Conservation (phyloP, 2,113 vertebrate genomes). For the Gnathonemus longibarbis region DNA sequence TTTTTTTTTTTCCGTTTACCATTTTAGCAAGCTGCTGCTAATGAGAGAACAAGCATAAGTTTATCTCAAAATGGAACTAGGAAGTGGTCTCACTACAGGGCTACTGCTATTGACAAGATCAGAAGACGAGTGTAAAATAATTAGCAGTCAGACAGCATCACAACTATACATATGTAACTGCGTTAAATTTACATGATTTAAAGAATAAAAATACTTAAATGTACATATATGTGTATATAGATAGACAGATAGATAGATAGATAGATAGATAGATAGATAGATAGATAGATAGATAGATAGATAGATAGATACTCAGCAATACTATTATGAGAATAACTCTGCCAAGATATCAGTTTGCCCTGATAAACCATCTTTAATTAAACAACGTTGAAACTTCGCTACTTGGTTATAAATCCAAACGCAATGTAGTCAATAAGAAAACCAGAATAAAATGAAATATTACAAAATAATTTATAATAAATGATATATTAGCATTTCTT, state of each 20-base stretch:
- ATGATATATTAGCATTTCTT: neutral
- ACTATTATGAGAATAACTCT: neutral
- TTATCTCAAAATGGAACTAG: slow-evolving; percentile 50
- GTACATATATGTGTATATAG: neutral
- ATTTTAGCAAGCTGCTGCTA: slow-evolving; percentile 22
- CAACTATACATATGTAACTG: neutral
- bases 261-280: neutral
- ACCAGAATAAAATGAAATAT: neutral
- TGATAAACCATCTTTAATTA: neutral
- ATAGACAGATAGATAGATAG: neutral
- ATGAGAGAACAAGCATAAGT: slow-evolving; percentile 27
- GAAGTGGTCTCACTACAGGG: slow-evolving; percentile 49
- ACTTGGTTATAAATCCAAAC: neutral
- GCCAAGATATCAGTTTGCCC: neutral
- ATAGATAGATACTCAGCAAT: neutral
- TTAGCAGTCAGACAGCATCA: neutral
- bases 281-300: neutral
- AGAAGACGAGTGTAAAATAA: neutral
- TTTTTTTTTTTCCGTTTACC: slow-evolving; percentile 10
- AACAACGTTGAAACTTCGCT: neutral
- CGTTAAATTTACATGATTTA: neutral
- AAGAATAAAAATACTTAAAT: neutral
- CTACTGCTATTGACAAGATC: slow-evolving; percentile 14
- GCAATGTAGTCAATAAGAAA: neutral
- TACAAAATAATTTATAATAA: neutral